Percentiles rank a stretch among this genome's conserved stretches.
Conservation (phyloP, 2,113 vertebrate species). For the Pandion haliaetus region DNA sequence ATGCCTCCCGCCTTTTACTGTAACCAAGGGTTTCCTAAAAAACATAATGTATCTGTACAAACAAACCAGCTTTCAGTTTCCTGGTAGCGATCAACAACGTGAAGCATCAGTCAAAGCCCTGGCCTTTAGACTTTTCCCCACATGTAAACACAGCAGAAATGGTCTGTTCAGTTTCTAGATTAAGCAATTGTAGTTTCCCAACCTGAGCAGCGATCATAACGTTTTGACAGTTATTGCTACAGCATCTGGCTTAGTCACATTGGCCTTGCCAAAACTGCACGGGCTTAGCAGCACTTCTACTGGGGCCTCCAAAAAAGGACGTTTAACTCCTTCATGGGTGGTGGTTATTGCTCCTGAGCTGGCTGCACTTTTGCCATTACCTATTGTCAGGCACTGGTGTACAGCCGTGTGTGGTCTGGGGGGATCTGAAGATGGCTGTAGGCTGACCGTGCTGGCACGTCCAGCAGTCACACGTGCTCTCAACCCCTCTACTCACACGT, state of each 20-base stretch:
- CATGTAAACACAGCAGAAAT: not conserved
- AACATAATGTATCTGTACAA: not conserved
- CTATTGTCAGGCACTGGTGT: not conserved
- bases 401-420: too few species aligned
- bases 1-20: not conserved
- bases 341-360: not conserved
- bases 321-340: not conserved
- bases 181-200: slow-evolving; percentile 32
- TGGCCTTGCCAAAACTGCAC: not conserved
- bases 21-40: not conserved
- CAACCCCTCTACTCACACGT: accelerated
- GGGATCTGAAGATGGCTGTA: not conserved
- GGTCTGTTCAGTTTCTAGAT: not conserved
- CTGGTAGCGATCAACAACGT: not conserved
- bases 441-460: accelerated
- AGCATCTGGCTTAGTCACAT: not conserved
- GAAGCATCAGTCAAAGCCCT: not conserved
- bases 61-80: not conserved
- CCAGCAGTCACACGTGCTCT: accelerated
- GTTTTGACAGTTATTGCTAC: not conserved
- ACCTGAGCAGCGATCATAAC: not conserved
- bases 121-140: not conserved
- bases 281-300: not conserved
- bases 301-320: not conserved
- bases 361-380: not conserved